phyloP scores from a whole-genome alignment of 1,140 invertebrate species.

The Drosophila nannoptera region DNA sequence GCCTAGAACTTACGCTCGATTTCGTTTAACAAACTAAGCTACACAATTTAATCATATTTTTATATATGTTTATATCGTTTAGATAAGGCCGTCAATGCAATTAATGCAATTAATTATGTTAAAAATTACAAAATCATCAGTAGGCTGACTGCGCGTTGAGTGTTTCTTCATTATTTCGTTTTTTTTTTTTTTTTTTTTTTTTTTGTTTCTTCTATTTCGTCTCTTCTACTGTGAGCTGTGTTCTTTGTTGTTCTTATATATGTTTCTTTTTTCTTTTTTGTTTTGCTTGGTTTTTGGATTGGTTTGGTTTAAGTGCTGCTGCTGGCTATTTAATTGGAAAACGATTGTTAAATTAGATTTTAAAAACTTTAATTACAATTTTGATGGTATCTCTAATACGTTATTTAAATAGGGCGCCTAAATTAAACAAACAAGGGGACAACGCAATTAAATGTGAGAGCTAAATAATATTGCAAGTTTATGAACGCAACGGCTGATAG shows the following conservation, averaged over 20 bases:
- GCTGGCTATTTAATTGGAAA: slow-evolving; percentile 60
- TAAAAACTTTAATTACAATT: slow-evolving; percentile 53
- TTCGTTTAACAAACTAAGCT: slow-evolving; percentile 75
- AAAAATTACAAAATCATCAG: slow-evolving; percentile 65
- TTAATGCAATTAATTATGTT: slow-evolving; percentile 68
- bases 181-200: slow-evolving; percentile 5
- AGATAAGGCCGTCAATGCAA: slow-evolving; percentile 76
- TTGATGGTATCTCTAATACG: slow-evolving; percentile 37
- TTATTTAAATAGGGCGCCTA: slow-evolving; percentile 46
- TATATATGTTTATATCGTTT: slow-evolving; percentile 66
- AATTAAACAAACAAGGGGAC: slow-evolving; percentile 55
- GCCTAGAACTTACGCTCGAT: slow-evolving; percentile 61
- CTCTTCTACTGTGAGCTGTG: slow-evolving; percentile 46
- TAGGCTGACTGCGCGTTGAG: slow-evolving; percentile 39
- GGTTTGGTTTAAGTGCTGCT: slow-evolving; percentile 73
- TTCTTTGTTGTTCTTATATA: slow-evolving; percentile 20
- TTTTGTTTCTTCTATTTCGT: slow-evolving; percentile 5
- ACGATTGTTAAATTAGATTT: slow-evolving; percentile 47
- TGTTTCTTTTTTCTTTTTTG: slow-evolving; percentile 22
- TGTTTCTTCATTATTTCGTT: background rate
- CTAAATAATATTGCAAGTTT: slow-evolving; percentile 66
- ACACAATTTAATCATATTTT: slow-evolving; percentile 63
- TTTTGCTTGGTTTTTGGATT: slow-evolving; percentile 59
- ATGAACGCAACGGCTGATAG: slow-evolving; percentile 26
- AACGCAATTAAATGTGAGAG: slow-evolving; percentile 49